Evolutionary conservation across 2,113 vertebrate species (phyloP).

Genomic region (Zosterops lateralis): DNA sequence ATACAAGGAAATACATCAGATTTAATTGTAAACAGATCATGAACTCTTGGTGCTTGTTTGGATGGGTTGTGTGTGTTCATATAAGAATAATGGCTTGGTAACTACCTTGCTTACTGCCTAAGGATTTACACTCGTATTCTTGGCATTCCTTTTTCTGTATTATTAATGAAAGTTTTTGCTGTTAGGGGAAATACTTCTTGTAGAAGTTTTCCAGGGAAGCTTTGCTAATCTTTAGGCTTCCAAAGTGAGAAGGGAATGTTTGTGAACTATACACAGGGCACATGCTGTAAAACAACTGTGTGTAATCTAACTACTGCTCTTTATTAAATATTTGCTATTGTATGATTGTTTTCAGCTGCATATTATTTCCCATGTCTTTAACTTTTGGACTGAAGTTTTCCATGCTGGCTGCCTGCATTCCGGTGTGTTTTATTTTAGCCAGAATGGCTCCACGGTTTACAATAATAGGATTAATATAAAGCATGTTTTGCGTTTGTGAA

Average conservation of each 20-base stretch:
- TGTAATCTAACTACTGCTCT: neutral
- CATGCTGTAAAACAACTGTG: neutral
- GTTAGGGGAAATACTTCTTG: neutral
- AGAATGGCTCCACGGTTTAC: neutral
- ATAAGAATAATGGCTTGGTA: neutral
- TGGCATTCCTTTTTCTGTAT: neutral
- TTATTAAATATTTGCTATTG: neutral
- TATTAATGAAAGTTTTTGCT: neutral
- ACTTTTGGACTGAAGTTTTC: neutral
- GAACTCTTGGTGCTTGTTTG: neutral
- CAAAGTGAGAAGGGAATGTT: neutral
- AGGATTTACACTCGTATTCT: neutral
- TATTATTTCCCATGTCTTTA: neutral
- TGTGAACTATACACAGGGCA: neutral
- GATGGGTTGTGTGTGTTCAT: neutral
- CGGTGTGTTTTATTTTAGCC: neutral
- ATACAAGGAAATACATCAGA: neutral
- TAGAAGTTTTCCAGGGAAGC: neutral
- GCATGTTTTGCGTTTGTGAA: neutral
- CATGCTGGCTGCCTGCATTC: neutral
- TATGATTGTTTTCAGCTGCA: conserved; percentile 20
- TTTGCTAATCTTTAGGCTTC: neutral
- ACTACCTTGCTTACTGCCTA: neutral
- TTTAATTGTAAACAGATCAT: neutral
- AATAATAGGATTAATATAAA: conserved; percentile 1